A percentile compares a stretch with the other conserved stretches of the same genome.
These are phyloP conservation scores for Microtus oregoni DNA, from an alignment of 2,113 vertebrate species.

Conservation along the genomic window DNA sequence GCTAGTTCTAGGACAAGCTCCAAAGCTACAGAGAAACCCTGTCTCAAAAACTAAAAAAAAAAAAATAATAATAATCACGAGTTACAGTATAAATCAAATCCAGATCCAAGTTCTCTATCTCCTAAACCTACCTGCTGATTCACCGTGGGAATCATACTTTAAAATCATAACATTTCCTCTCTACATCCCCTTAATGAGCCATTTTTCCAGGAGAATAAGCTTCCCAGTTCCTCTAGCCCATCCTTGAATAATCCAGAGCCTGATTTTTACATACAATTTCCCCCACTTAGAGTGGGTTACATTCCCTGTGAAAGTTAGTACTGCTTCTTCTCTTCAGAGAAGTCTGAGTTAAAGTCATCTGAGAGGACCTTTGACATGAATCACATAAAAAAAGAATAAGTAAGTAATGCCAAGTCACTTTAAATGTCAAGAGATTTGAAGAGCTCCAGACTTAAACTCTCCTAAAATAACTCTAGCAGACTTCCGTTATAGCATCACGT, in stretches of 20 bases:
- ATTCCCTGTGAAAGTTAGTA: conserved; percentile 20
- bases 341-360: conserved; percentile 14
- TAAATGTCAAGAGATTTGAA: neutral
- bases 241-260: neutral
- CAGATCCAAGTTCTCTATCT: neutral
- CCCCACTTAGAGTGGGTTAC: neutral
- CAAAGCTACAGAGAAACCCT: too few relatives aligned
- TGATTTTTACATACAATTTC: neutral
- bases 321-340: neutral
- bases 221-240: neutral
- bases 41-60: too few relatives aligned
- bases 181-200: neutral
- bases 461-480: conserved; percentile 25
- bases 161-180: neutral
- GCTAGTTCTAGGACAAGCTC: too few relatives aligned
- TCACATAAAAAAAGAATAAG: conserved; percentile 18
- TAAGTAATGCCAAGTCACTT: neutral
- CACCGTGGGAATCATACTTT: neutral
- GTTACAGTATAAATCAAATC: neutral
- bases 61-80: too few relatives aligned
- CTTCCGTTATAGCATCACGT: neutral
- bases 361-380: neutral
- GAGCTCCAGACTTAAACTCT: neutral
- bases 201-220: neutral
- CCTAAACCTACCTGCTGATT: neutral